Conservation (phyloP, 2,888 invertebrate species). For the Formica aserva region DNA sequence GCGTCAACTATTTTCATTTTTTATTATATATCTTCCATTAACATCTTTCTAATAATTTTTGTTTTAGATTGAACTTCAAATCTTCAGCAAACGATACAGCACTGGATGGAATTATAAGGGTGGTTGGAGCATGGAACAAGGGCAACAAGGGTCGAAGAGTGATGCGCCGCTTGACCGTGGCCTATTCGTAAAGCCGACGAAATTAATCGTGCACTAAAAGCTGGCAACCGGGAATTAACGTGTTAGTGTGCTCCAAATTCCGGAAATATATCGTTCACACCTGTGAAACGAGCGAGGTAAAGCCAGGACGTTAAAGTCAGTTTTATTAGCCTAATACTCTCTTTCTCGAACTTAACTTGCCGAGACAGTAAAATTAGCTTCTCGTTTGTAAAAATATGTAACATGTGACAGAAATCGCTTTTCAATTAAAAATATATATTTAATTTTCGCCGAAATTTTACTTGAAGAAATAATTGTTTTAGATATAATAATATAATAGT, state of each 20-base stretch:
- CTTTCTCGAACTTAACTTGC: not conserved
- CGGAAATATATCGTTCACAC: constrained; percentile 51
- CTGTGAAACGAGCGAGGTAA: constrained; percentile 43
- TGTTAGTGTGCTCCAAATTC: constrained; percentile 45
- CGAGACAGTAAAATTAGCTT: constrained; percentile 23
- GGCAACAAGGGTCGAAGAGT: constrained; percentile 61
- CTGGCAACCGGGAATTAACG: constrained; percentile 49
- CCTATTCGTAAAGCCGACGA: constrained; percentile 59
- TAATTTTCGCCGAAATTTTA: not conserved
- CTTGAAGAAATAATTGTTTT: not conserved
- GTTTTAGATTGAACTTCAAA: not conserved
- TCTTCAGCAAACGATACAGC: not conserved
- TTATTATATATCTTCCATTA: not conserved
- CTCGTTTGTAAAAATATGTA: not conserved
- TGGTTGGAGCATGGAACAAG: constrained; percentile 4
- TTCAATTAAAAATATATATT: not conserved
- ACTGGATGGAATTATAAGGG: constrained; percentile 14
- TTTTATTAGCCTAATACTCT: constrained; percentile 21
- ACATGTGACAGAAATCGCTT: constrained; percentile 3
- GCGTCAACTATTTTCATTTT: not conserved
- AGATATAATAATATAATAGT: not conserved
- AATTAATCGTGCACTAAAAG: constrained; percentile 73
- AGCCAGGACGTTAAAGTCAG: constrained; percentile 26
- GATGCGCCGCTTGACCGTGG: constrained; percentile 65
- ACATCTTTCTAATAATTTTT: not conserved